Conservation (phyloP, 2,888 invertebrate genomes). For the Ectemnius continuus region DNA sequence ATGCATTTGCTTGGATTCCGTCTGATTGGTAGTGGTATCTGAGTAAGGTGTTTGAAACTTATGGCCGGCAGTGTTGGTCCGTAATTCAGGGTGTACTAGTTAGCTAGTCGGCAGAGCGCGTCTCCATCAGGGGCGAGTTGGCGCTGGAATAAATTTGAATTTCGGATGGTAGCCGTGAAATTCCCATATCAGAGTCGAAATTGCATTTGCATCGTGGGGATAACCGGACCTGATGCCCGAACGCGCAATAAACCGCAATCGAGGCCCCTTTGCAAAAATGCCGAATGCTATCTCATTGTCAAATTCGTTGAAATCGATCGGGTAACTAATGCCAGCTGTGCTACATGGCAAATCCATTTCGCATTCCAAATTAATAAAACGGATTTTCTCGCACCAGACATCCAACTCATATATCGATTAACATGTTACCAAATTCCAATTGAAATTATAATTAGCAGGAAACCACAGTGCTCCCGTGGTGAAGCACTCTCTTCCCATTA, state of each 20-base stretch:
- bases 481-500: no score
- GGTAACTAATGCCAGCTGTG: slow-evolving; percentile 12
- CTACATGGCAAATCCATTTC: background rate
- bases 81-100: no score
- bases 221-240: slow-evolving; percentile 21
- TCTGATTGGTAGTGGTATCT: no score
- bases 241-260: background rate
- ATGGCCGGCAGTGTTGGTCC: no score
- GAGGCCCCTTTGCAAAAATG: slow-evolving; percentile 7
- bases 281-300: slow-evolving; percentile 14
- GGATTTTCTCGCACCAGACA: no score
- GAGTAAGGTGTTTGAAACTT: no score
- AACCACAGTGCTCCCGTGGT: no score
- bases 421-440: no score
- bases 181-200: slow-evolving; percentile 50
- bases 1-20: no score
- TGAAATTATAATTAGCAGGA: no score
- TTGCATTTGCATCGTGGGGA: slow-evolving; percentile 45
- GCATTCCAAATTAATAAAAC: background rate
- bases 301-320: slow-evolving; percentile 13
- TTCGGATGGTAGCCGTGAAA: slow-evolving; percentile 47
- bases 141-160: slow-evolving; percentile 58
- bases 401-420: no score
- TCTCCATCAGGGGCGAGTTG: slow-evolving; percentile 36
- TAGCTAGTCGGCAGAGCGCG: no score